A percentile compares a stretch with the other conserved stretches of the same genome.
phyloP scores from a whole-genome alignment of 2,888 invertebrate genomes.

The Mechanitis messenoides region DNA sequence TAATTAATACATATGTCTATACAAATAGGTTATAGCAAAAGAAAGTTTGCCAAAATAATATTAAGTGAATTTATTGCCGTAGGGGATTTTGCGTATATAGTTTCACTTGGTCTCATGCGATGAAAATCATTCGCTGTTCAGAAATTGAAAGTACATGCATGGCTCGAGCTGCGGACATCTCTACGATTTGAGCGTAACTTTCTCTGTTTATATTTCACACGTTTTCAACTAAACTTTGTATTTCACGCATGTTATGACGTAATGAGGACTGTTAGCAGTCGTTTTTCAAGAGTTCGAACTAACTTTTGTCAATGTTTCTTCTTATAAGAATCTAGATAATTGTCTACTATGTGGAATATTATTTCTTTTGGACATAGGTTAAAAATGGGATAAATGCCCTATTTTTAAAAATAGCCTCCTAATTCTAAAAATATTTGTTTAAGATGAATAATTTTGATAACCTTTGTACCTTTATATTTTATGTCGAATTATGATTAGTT shows the following conservation, averaged over 20 bases:
- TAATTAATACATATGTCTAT: no score
- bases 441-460: no score
- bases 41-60: constrained; percentile 1
- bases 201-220: constrained; percentile 66
- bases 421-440: no score
- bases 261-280: constrained; percentile 29
- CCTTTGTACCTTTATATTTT: no score
- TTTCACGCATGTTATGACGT: constrained; percentile 36
- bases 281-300: no score
- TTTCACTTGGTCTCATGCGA: constrained; percentile 7
- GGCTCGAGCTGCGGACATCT: constrained; percentile 3
- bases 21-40: neutral
- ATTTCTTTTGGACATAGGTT: no score
- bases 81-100: constrained; percentile 1
- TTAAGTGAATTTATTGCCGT: constrained; percentile 5
- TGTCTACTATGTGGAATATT: no score
- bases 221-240: constrained; percentile 50
- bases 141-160: constrained; percentile 11
- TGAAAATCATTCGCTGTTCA: constrained; percentile 12
- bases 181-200: constrained; percentile 35
- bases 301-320: no score
- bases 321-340: no score
- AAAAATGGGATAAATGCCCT: no score
- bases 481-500: no score
- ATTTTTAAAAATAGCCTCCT: no score